Evolutionary conservation across 2,888 invertebrate genomes (phyloP).

Genomic region (Cynaeus angustus): DNA sequence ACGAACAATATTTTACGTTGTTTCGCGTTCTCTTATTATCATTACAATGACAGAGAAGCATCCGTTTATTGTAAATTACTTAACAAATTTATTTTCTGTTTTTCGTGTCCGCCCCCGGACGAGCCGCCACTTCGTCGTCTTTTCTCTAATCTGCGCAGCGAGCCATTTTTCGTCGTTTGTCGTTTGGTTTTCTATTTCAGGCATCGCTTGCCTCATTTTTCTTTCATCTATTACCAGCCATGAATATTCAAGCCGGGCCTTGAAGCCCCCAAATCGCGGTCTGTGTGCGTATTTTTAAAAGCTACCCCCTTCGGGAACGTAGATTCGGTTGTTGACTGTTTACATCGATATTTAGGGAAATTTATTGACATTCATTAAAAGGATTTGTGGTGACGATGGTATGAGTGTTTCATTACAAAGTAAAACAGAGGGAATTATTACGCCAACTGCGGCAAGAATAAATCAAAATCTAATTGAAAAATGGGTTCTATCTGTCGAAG

Average conservation of each 20-base stretch:
- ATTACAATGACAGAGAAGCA: too few relatives aligned
- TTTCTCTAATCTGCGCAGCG: conserved; percentile 54
- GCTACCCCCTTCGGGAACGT: conserved; percentile 16
- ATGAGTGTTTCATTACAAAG: conserved; percentile 33
- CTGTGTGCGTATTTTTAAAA: conserved; percentile 25
- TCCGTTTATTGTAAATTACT: too few relatives aligned
- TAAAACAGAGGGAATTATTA: conserved; percentile 32
- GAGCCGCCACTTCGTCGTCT: conserved; percentile 47
- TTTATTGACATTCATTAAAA: conserved; percentile 42
- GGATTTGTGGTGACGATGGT: conserved; percentile 29
- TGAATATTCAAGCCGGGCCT: conserved; percentile 55
- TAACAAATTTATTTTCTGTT: background rate
- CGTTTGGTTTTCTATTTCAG: conserved; percentile 56
- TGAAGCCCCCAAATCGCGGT: conserved; percentile 17
- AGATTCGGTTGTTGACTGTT: conserved; percentile 32
- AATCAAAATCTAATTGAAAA: conserved; percentile 19
- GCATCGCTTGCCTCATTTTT: conserved; percentile 55
- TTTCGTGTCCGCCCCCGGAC: conserved; percentile 1
- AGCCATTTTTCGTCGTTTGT: conserved; percentile 50
- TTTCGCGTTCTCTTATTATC: too few relatives aligned
- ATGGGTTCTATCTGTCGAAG: conserved; percentile 8
- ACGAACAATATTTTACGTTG: too few relatives aligned
- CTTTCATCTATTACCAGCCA: conserved; percentile 54
- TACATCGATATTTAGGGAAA: conserved; percentile 33
- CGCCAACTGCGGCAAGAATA: conserved; percentile 16